Base-by-base conservation (phyloP, 2,797 vertebrate species). In the Peromyscus attwateri region DNA sequence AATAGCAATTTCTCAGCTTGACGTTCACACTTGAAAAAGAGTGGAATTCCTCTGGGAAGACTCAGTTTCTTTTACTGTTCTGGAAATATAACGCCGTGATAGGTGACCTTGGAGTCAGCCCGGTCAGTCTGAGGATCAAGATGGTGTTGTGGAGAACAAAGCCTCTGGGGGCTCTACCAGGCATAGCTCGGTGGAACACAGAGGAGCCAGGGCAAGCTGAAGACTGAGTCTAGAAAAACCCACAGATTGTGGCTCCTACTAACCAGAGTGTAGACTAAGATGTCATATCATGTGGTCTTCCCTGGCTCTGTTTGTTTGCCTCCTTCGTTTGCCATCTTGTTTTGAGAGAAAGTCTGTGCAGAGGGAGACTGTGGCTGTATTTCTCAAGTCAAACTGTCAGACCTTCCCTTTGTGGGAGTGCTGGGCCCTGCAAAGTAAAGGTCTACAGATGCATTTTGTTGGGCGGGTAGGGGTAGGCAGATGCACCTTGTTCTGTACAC, bases 291-390 rank as follows among this genome's bases (percentile, higher is more conserved):
- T 43, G 34, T 23, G 21, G 64, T 85, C 43, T 49, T 13, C 43
- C 31, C 19, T 49, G 83, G 31, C 12, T 34, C 3, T 68, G 29
- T 23, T 85, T 46, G 40, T 23, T 84, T 49, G 43, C 23, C 31
- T 64, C 43, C 40, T 83, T 81, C 82, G n/a, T 79, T 97, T 25
- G 1, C 34, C 43, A 37, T 11, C 37, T 43, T 66, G 52, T 66
- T 92, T 94, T 90, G 13, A 88, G 68, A 76, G 93, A 8, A 92
- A 95, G 9, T 91, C 21, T 75, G 77, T 85, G 3, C 21, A 31
- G 76, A 95, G 34, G 46, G 25, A 70, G 64, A 70, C 25, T 43
- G 17, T 27, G 79, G 46, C 49, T 87, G 10, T 8, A 3, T 85
- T 89, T 88, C n/a, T n/a, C 52, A 92, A 40, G 29, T 21, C 46